Conservation (phyloP, 64 coral and sea anemone genomes). For the Porites australiensis region DNA sequence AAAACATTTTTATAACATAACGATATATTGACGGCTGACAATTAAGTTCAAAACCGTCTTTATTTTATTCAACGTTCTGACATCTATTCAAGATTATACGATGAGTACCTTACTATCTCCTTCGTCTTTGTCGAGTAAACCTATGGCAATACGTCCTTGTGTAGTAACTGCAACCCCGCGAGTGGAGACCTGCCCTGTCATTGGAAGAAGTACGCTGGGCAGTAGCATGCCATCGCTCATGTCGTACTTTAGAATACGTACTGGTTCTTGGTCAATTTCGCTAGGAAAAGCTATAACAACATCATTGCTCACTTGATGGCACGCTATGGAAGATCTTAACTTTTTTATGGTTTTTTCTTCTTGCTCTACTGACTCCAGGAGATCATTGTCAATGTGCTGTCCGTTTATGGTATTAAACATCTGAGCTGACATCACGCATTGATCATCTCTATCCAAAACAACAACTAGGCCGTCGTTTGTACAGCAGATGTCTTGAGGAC, state of each 20-base stretch:
- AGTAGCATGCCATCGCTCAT: not conserved
- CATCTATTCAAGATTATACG: no score
- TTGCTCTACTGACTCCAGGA: not conserved
- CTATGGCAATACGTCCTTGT: no score
- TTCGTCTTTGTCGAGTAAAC: no score
- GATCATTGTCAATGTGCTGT: not conserved
- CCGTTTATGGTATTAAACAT: not conserved
- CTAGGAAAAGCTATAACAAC: not conserved
- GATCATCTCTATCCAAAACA: not conserved
- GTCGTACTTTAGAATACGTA: not conserved
- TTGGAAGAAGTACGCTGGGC: not conserved
- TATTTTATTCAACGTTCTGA: no score
- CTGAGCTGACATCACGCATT: not conserved
- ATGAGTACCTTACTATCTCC: not conserved
- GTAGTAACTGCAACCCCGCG: not conserved
- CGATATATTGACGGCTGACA: no score
- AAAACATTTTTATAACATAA: no score
- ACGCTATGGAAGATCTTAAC: not conserved
- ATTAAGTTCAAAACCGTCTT: no score
- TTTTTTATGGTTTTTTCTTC: not conserved
- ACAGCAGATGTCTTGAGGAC: not conserved
- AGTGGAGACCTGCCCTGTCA: not conserved
- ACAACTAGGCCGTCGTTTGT: not conserved
- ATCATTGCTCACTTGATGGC: not conserved
- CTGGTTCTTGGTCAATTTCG: not conserved